phyloP scores from a whole-genome alignment of 2,888 invertebrate genomes.

The Eupithecia inturbata region DNA sequence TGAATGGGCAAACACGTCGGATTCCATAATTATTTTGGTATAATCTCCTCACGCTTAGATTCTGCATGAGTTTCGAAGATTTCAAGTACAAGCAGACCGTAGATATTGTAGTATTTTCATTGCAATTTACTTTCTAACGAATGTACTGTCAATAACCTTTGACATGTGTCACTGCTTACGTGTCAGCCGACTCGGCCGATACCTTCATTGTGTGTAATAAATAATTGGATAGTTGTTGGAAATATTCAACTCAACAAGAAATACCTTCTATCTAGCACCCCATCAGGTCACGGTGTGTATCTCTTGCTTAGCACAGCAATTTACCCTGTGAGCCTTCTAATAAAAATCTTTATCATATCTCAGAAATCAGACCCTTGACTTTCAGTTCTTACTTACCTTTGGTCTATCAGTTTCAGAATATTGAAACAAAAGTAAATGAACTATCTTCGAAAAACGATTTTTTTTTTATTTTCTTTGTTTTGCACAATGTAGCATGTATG shows the following conservation, averaged over 20 bases:
- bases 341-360: not conserved
- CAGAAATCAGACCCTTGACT: not conserved
- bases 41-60: not conserved
- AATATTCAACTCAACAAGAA: not conserved
- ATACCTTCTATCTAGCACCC: not conserved
- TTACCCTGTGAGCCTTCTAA: not conserved
- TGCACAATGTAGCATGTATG: not conserved
- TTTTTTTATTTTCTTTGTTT: too few species aligned
- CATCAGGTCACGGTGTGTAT: conserved; percentile 11
- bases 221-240: not conserved
- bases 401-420: not conserved
- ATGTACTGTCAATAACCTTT: conserved; percentile 82
- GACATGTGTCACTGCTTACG: conserved; percentile 85
- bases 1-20: not conserved
- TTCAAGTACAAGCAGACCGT: not conserved
- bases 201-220: conserved; percentile 62
- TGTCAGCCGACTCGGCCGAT: conserved; percentile 70
- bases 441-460: not conserved
- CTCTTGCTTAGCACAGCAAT: not conserved
- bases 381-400: not conserved
- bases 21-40: not conserved
- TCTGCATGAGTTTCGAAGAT: not conserved
- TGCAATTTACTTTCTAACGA: conserved; percentile 51
- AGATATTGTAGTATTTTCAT: conserved; percentile 22
- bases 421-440: too few species aligned